A percentile compares a stretch with the other conserved stretches of the same genome.
Conservation (phyloP, 2,888 invertebrate species). For the Harmothoe impar region DNA sequence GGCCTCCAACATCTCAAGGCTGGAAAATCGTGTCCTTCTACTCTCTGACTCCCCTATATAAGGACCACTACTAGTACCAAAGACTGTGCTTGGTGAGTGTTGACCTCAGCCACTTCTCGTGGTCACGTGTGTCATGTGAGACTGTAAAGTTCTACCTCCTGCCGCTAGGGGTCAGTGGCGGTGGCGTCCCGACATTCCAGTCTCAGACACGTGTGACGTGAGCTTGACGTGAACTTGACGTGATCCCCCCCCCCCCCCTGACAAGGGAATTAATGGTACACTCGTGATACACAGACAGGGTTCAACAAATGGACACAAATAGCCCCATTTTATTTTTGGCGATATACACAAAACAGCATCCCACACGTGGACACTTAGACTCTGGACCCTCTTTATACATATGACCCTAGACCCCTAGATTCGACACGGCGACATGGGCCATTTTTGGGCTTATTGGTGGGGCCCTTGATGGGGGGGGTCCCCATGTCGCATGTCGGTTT, state of each 20-base stretch:
- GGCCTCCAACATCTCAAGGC: too few relatives aligned
- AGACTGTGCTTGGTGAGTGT: not conserved
- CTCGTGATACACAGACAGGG: not conserved
- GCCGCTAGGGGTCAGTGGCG: not conserved
- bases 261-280: not conserved
- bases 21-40: slow-evolving; percentile 1
- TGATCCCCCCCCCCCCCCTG: too few relatives aligned
- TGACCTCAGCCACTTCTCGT: not conserved
- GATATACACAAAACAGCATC: too few relatives aligned
- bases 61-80: not conserved
- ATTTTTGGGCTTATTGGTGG: too few relatives aligned
- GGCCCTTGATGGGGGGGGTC: too few relatives aligned
- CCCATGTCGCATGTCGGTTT: too few relatives aligned
- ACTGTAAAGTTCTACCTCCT: not conserved
- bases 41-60: not conserved
- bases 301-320: too few relatives aligned
- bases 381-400: too few relatives aligned
- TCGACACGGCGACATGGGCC: too few relatives aligned
- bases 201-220: slow-evolving; percentile 11
- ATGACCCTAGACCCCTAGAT: too few relatives aligned
- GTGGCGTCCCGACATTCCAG: not conserved
- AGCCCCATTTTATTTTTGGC: too few relatives aligned
- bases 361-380: too few relatives aligned
- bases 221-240: not conserved
- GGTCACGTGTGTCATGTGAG: slow-evolving; percentile 15